Evolutionary conservation across 2,113 vertebrate genomes (phyloP).

Genomic region (Piaya cayana): DNA sequence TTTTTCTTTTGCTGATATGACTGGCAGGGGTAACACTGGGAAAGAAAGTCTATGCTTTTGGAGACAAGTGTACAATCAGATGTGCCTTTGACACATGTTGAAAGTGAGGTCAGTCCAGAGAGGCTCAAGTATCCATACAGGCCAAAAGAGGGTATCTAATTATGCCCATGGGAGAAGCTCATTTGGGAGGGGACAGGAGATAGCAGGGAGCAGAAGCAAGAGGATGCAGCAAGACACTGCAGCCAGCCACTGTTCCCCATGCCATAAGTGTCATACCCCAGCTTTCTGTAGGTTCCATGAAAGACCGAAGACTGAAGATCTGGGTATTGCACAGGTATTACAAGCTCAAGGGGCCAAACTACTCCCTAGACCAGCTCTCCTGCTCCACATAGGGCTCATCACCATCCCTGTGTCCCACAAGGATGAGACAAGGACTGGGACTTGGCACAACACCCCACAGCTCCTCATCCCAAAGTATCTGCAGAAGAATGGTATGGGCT

Average conservation of each 20-base stretch:
- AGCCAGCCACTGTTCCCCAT: neutral
- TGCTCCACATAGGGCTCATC: neutral
- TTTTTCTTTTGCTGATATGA: neutral
- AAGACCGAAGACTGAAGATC: neutral
- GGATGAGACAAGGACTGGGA: accelerated
- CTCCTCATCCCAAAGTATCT: neutral
- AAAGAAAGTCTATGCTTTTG: neutral
- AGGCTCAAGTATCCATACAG: neutral
- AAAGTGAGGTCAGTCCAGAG: neutral
- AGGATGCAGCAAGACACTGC: neutral
- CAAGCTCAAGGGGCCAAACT: neutral
- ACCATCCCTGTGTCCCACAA: accelerated
- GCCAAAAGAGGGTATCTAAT: neutral
- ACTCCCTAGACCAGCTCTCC: neutral
- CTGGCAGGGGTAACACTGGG: neutral
- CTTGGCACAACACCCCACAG: accelerated
- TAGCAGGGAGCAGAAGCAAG: neutral
- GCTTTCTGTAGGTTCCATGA: accelerated
- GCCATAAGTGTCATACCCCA: neutral
- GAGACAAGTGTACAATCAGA: neutral
- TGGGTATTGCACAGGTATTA: accelerated
- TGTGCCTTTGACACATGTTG: neutral
- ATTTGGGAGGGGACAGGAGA: neutral
- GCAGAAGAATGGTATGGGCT: neutral
- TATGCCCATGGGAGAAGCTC: neutral